A percentile compares a stretch with the other conserved stretches of the same genome.
Conservation (phyloP, 2,797 vertebrate species). For the Hydrophis major region DNA sequence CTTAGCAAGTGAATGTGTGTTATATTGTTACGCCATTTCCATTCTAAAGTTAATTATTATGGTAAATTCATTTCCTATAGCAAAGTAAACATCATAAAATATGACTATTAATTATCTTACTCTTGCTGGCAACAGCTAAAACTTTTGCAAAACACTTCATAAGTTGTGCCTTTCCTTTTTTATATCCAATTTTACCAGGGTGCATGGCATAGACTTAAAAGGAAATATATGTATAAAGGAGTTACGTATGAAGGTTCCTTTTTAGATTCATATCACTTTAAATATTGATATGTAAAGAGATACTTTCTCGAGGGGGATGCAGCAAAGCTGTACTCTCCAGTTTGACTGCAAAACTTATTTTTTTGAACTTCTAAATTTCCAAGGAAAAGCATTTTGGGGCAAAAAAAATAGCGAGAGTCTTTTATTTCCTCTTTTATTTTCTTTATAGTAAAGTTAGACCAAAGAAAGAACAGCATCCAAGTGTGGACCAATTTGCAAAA, state of each 20-base stretch:
- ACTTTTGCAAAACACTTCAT: background rate
- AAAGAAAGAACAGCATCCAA: background rate
- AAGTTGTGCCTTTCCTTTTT: background rate
- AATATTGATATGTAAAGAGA: background rate
- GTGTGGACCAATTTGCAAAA: background rate
- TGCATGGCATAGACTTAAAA: background rate
- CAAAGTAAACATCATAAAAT: background rate
- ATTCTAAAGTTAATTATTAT: constrained; percentile 8
- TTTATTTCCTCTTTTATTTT: background rate
- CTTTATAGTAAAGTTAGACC: background rate
- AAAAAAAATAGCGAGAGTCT: background rate
- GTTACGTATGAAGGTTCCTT: background rate
- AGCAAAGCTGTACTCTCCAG: background rate
- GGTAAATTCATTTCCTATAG: background rate
- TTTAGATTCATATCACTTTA: background rate
- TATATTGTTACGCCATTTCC: background rate
- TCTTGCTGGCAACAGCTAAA: background rate
- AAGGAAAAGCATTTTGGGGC: fast-evolving
- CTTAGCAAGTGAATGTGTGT: background rate
- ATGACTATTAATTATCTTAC: constrained; percentile 1
- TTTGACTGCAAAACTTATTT: background rate
- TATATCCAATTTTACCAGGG: background rate
- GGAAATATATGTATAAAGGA: background rate
- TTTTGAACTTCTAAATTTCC: background rate
- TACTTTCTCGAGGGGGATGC: background rate